A percentile compares a stretch with the other conserved stretches of the same genome.
These are phyloP conservation scores for Drosophila paulistorum DNA, from an alignment of 1,140 invertebrate species.

Conservation along the genomic window DNA sequence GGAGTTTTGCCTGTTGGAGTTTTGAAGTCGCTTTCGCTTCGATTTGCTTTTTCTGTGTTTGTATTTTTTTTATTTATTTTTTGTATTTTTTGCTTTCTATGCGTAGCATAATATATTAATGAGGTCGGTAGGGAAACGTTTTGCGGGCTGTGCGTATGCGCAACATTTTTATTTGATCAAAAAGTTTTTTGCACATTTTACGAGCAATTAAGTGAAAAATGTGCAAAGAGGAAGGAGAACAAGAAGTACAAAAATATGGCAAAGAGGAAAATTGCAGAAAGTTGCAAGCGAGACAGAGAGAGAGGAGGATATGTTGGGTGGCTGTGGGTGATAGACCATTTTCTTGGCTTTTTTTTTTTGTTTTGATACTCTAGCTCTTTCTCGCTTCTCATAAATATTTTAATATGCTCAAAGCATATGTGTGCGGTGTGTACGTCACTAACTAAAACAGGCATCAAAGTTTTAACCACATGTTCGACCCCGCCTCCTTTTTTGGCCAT, in stretches of 20 bases:
- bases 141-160: conserved; percentile 38
- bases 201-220: conserved; percentile 76
- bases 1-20: conserved; percentile 8
- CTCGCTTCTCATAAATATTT: conserved; percentile 27
- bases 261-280: conserved; percentile 51
- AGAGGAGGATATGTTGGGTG: neutral
- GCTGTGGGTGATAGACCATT: conserved; percentile 16
- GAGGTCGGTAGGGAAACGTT: conserved; percentile 24
- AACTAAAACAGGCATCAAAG: conserved; percentile 76
- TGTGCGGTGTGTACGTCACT: conserved; percentile 48
- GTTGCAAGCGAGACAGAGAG: conserved; percentile 33
- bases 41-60: conserved; percentile 41
- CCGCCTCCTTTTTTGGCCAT: conserved; percentile 35
- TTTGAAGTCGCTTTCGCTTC: conserved; percentile 46
- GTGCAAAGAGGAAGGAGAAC: conserved; percentile 38
- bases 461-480: conserved; percentile 65
- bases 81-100: neutral
- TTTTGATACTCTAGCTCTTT: neutral
- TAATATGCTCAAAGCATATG: conserved; percentile 40
- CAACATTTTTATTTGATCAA: conserved; percentile 60
- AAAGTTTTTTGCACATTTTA: conserved; percentile 67
- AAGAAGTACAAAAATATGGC: conserved; percentile 61
- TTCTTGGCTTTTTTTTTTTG: conserved; percentile 22
- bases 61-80: conserved; percentile 13
- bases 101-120: conserved; percentile 72